phyloP scores from a whole-genome alignment of 2,888 invertebrate species.

The Cenopis cana region DNA sequence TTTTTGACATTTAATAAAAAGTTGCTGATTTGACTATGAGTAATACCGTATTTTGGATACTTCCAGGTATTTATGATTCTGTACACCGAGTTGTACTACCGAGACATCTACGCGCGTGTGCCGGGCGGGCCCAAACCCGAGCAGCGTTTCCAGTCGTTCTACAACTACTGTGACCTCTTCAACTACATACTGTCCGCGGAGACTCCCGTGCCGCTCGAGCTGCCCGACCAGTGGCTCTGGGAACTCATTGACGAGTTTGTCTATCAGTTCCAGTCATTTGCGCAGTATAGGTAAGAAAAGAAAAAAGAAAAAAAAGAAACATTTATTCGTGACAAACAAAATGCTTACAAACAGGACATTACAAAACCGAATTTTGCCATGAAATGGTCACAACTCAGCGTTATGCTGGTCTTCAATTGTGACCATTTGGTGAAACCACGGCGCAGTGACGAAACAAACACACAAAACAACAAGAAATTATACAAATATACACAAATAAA shows the following conservation, averaged over 20 bases:
- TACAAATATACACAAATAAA: no score
- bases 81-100: constrained; percentile 98
- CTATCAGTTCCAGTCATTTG: constrained; percentile 97
- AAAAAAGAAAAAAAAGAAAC: no score
- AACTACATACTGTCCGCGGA: constrained; percentile 97
- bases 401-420: no score
- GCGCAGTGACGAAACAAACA: no score
- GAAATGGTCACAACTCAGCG: no score
- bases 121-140: constrained; percentile 95
- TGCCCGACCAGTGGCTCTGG: constrained; percentile 99
- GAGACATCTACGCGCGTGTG: constrained; percentile 98
- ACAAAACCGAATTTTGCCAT: no score
- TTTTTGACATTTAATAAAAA: no score
- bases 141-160: constrained; percentile 97
- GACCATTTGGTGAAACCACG: no score
- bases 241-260: constrained; percentile 99
- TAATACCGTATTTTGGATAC: constrained; percentile 41
- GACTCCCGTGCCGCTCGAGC: constrained; percentile 93
- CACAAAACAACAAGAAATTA: no score
- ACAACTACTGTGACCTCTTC: constrained; percentile 99
- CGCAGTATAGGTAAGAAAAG: constrained; percentile 92
- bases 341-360: no score
- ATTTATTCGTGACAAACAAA: no score
- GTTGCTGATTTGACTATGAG: no score
- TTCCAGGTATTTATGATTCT: constrained; percentile 94